Base-by-base conservation (phyloP, 2,797 vertebrate species). In the Siniperca undulata region DNA sequence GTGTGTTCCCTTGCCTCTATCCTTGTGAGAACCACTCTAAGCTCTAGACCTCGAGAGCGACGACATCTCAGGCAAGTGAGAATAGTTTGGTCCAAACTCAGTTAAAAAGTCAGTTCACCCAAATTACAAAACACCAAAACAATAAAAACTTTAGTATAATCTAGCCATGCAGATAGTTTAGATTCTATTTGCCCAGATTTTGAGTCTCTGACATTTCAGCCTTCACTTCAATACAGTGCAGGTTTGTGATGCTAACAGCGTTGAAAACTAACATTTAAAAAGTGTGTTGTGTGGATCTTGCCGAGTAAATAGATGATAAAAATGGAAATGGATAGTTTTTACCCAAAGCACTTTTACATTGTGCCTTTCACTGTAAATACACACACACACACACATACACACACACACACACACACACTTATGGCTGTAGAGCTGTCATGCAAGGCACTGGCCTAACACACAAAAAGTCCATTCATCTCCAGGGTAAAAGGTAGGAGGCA, bases 1-100 rank as follows among this genome's bases (percentile, higher is more conserved):
- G 53, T 71, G 71, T 74, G 68, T 70, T 68, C 36, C 34, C 4
- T 50, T 60, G 66, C 27, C 42, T 74, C n/a, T 77, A 50, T 84
- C 55, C 75, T 83, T 81, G 34, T 70, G 59, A 77, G 70, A 64
- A 50, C 36, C 5, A 20, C 71, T 74, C 59, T 76, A 62, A 84
- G 48, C 61, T 67, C 11, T 24, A 77, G 74, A 82, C 85, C 77
- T 88, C 56, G 27, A 24, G 62, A 82, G 61, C 4, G 11, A 87
- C 70, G 76, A 82, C 38, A n/a, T 77, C 44, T 78, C 56, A 59
- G 56, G 22, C 46, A 68, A 83, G n/a, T 55, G 14, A 65, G 56
- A 55, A 74, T 42, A 24, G 66, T 81, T 65, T 74, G 10, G 2
- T 19, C 11, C 17, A 16, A 76, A 55, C 17, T 30, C n/a, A 68